phyloP scores from a whole-genome alignment of 2,113 vertebrate genomes.

The Oenanthe oenanthe region DNA sequence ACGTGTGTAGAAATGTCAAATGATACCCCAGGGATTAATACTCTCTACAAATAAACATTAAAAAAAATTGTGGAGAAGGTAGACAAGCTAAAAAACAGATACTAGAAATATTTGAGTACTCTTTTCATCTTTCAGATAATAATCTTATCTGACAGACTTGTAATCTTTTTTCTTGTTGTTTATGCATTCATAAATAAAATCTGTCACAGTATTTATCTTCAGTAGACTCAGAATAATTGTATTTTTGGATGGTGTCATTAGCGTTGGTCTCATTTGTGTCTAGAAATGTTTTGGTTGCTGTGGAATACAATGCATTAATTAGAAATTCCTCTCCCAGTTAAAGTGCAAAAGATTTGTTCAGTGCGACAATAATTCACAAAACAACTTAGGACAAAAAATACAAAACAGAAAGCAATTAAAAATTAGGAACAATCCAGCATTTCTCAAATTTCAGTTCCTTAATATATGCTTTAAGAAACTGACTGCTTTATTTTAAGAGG shows the following conservation, averaged over 20 bases:
- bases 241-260: background rate
- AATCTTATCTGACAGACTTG: background rate
- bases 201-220: background rate
- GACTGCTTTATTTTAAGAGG: background rate
- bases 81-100: background rate
- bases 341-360: background rate
- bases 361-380: background rate
- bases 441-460: background rate
- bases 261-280: background rate
- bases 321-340: background rate
- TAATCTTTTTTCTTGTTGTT: background rate
- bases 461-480: background rate
- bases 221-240: background rate
- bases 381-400: background rate
- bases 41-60: background rate
- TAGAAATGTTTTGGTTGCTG: slow-evolving; percentile 3
- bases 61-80: background rate
- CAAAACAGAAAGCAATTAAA: background rate
- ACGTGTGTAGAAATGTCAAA: background rate
- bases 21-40: background rate
- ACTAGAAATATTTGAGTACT: background rate
- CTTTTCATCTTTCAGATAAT: background rate
- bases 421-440: background rate
- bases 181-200: background rate
- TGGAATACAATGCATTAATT: background rate